Conservation (phyloP, 2,113 vertebrate genomes). For the Empidonax alnorum region DNA sequence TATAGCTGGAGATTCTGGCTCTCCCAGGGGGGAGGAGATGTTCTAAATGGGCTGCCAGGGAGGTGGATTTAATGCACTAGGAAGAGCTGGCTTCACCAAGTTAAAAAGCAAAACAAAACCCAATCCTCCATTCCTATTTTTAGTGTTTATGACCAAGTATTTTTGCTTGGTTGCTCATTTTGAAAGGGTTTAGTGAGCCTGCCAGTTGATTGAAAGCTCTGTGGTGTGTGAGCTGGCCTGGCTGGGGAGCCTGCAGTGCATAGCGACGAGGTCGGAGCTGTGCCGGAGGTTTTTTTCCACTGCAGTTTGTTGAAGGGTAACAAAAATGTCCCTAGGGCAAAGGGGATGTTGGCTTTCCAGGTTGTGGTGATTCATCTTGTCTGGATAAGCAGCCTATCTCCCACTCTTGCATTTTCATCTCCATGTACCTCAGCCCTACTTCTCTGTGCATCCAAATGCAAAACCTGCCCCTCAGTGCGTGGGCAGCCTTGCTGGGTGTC, state of each 20-base stretch:
- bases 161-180: constrained; percentile 75
- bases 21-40: constrained; percentile 30
- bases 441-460: not conserved
- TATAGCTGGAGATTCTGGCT: constrained; percentile 39
- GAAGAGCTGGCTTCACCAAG: constrained; percentile 62
- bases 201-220: constrained; percentile 69
- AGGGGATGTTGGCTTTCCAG: constrained; percentile 31
- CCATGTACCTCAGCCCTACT: not conserved
- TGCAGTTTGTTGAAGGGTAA: constrained; percentile 61
- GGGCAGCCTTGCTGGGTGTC: not conserved
- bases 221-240: constrained; percentile 69
- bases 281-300: constrained; percentile 45
- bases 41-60: constrained; percentile 48
- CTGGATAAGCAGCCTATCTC: constrained; percentile 39
- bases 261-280: constrained; percentile 39
- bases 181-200: constrained; percentile 72
- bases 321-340: constrained; percentile 33
- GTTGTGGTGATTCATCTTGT: constrained; percentile 34
- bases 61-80: constrained; percentile 56
- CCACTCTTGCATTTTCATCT: not conserved
- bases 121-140: constrained; percentile 63
- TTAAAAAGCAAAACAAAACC: constrained; percentile 51
- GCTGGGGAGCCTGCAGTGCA: constrained; percentile 55
- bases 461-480: not conserved
- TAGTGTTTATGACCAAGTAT: constrained; percentile 68